These are phyloP conservation scores for Myotis pilosus DNA, from an alignment of 2,797 vertebrate species.

Conservation along the genomic window DNA sequence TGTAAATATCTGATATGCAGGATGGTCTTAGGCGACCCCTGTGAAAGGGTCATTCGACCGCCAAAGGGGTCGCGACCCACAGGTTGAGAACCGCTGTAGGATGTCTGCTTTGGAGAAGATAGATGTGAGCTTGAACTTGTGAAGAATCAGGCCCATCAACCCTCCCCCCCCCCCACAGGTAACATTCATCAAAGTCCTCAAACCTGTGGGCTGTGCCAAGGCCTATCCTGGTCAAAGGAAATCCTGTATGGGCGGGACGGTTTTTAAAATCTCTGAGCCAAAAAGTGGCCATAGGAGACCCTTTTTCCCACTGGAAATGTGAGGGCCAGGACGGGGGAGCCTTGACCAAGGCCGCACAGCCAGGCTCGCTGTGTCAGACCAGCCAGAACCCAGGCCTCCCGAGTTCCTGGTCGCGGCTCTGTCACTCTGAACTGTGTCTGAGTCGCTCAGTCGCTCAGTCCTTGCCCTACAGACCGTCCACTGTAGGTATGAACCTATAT, in stretches of 20 bases:
- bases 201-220: background rate
- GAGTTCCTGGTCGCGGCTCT: background rate
- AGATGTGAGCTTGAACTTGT: background rate
- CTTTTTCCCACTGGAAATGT: background rate
- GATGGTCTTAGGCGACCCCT: too few species aligned
- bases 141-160: background rate
- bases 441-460: rapidly evolving
- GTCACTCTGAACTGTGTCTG: background rate
- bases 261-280: background rate
- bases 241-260: background rate
- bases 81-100: too few species aligned
- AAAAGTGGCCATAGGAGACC: background rate
- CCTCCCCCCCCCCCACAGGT: background rate
- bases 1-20: too few species aligned
- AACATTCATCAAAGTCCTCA: background rate
- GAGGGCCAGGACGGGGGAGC: too few species aligned
- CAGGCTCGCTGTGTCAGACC: background rate
- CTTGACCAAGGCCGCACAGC: background rate
- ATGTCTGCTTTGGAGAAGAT: background rate
- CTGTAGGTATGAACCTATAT: rapidly evolving
- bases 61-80: too few species aligned
- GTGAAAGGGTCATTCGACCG: too few species aligned
- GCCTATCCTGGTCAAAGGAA: background rate
- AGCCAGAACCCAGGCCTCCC: background rate
- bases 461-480: too few species aligned